Conservation (phyloP, 2,797 vertebrate genomes). For the Adelosebastes latens region DNA sequence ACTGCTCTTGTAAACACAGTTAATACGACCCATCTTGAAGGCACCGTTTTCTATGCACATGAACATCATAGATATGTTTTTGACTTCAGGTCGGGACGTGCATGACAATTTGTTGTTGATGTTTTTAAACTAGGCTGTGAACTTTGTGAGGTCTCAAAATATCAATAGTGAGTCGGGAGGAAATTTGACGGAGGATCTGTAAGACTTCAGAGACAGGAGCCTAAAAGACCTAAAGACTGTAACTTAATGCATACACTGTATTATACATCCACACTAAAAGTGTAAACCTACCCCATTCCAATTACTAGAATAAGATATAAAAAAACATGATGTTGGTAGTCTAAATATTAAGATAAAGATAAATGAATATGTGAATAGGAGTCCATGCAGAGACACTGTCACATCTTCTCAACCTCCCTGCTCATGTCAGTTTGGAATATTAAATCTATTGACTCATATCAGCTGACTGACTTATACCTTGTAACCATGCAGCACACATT, state of each 20-base stretch:
- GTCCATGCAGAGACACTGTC: constrained; percentile 9
- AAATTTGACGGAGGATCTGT: neutral
- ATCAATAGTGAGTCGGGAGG: neutral
- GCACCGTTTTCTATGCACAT: neutral
- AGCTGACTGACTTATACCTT: constrained; percentile 30
- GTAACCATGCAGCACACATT: constrained; percentile 34
- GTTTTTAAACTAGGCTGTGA: constrained; percentile 21
- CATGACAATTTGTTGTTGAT: constrained; percentile 30
- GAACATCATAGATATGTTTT: constrained; percentile 12
- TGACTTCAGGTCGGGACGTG: neutral
- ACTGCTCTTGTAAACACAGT: constrained; percentile 3
- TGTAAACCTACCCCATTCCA: neutral
- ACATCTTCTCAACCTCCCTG: constrained; percentile 20
- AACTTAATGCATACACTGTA: neutral
- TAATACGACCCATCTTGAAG: neutral
- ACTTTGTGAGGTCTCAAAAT: constrained; percentile 16
- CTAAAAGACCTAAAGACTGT: neutral
- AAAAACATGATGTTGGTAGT: neutral
- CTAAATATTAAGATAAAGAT: neutral
- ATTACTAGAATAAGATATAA: neutral
- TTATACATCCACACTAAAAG: neutral
- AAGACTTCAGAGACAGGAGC: neutral
- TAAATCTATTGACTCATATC: constrained; percentile 34
- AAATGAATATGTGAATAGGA: constrained; percentile 6
- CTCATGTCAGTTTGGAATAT: constrained; percentile 31